Evolutionary conservation across 2,888 invertebrate species (phyloP).

Genomic region (Heliconius hortense): DNA sequence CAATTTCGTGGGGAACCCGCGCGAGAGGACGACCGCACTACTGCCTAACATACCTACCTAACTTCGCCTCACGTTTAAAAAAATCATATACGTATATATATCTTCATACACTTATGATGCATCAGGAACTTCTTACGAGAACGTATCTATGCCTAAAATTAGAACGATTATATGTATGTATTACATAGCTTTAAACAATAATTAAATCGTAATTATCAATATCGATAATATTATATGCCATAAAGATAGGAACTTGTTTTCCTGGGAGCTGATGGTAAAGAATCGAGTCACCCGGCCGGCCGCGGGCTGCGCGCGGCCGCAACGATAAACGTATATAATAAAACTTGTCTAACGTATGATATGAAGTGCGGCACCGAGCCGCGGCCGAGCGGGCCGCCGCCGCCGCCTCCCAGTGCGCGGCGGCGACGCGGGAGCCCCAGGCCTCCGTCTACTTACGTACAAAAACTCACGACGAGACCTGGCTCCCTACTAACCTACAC

Average conservation of each 20-base stretch:
- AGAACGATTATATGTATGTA: constrained; percentile 83
- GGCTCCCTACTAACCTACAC: constrained; percentile 75
- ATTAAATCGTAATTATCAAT: constrained; percentile 83
- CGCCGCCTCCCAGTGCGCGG: constrained; percentile 80
- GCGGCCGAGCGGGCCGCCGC: constrained; percentile 70
- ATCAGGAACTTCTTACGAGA: constrained; percentile 83
- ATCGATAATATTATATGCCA: constrained; percentile 84
- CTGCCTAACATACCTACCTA: constrained; percentile 81
- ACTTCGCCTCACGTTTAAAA: constrained; percentile 80
- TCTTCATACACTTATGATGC: constrained; percentile 82
- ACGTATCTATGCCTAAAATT: constrained; percentile 83
- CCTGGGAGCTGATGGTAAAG: constrained; percentile 81
- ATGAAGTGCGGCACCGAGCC: constrained; percentile 71
- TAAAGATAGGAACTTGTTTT: constrained; percentile 84
- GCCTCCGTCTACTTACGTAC: constrained; percentile 51
- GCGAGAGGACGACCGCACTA: constrained; percentile 79
- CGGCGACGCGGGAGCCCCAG: constrained; percentile 66
- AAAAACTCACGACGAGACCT: constrained; percentile 60
- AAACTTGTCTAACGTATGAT: constrained; percentile 82
- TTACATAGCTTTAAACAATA: constrained; percentile 84
- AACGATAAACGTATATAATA: constrained; percentile 80
- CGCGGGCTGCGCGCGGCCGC: constrained; percentile 69
- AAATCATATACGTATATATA: constrained; percentile 83
- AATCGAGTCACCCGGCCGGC: constrained; percentile 70
- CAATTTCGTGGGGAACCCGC: constrained; percentile 55